These are phyloP conservation scores for Brachirus orientalis DNA, from an alignment of 2,113 vertebrate genomes.

Conservation along the genomic window DNA sequence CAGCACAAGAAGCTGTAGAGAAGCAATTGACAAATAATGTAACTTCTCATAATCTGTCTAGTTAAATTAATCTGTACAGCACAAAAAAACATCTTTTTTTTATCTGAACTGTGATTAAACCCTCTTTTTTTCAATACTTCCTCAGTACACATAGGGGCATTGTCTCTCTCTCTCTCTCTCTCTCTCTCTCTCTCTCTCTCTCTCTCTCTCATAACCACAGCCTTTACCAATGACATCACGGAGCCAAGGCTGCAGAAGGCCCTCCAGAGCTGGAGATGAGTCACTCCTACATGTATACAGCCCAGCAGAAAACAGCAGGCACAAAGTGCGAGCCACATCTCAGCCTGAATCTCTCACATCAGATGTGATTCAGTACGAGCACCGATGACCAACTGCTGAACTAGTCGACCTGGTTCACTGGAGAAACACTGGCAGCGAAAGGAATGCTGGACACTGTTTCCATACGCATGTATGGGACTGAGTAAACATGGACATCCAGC, in stretches of 20 bases:
- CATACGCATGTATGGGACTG: background rate
- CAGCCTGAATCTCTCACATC: slow-evolving; percentile 42
- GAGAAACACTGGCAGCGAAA: background rate
- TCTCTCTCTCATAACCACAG: background rate
- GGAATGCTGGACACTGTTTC: too few species aligned
- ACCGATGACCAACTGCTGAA: slow-evolving; percentile 32
- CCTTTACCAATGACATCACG: slow-evolving; percentile 50
- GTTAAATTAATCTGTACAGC: too few species aligned
- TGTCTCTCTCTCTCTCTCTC: background rate
- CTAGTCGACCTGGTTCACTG: background rate
- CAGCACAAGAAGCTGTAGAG: background rate
- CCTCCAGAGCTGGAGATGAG: slow-evolving; percentile 55
- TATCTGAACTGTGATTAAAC: too few species aligned
- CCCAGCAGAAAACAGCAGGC: slow-evolving; percentile 51
- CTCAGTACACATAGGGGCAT: background rate
- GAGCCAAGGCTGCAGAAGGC: slow-evolving; percentile 46
- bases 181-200: too few species aligned
- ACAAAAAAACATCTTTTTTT: too few species aligned
- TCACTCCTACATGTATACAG: too few species aligned
- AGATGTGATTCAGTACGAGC: slow-evolving; percentile 43
- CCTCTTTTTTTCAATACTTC: background rate
- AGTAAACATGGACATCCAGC: background rate
- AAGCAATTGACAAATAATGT: background rate
- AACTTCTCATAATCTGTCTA: background rate
- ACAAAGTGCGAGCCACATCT: slow-evolving; percentile 21